Conservation (phyloP, 2,797 vertebrate species). For the Taenioides sp. region DNA sequence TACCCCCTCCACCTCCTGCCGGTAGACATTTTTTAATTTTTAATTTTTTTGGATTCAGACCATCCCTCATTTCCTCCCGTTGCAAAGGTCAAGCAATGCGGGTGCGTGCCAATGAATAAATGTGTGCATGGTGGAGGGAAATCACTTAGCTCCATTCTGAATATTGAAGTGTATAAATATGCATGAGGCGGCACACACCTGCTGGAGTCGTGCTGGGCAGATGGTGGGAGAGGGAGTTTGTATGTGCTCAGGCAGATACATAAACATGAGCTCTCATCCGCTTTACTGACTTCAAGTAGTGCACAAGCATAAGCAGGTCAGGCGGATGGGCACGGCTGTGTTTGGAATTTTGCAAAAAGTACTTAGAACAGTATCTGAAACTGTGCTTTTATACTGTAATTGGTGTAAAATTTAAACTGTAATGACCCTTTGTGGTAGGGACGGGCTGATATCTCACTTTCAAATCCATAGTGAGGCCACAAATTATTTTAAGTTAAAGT, state of each 20-base stretch:
- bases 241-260: slow-evolving; percentile 24
- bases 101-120: slow-evolving; percentile 48
- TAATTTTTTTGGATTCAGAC: slow-evolving; percentile 45
- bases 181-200: slow-evolving; percentile 58
- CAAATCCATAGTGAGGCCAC: too few relatives aligned
- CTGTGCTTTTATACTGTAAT: too few relatives aligned
- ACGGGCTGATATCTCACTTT: too few relatives aligned
- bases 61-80: slow-evolving; percentile 36
- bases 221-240: slow-evolving; percentile 49
- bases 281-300: neutral
- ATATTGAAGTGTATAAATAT: slow-evolving; percentile 73
- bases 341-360: neutral
- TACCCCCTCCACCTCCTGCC: neutral
- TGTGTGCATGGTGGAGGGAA: slow-evolving; percentile 46
- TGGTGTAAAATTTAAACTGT: too few relatives aligned
- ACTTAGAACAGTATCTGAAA: too few relatives aligned
- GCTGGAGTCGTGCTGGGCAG: slow-evolving; percentile 56
- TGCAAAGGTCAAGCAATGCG: slow-evolving; percentile 70
- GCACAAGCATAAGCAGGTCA: neutral
- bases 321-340: neutral
- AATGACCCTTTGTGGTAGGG: too few relatives aligned
- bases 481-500: too few relatives aligned
- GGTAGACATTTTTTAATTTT: too few relatives aligned
- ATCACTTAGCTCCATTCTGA: slow-evolving; percentile 35
- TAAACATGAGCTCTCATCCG: slow-evolving; percentile 1